Evolutionary conservation across 2,888 invertebrate species (phyloP).

Genomic region (Scaptomyza parva): DNA sequence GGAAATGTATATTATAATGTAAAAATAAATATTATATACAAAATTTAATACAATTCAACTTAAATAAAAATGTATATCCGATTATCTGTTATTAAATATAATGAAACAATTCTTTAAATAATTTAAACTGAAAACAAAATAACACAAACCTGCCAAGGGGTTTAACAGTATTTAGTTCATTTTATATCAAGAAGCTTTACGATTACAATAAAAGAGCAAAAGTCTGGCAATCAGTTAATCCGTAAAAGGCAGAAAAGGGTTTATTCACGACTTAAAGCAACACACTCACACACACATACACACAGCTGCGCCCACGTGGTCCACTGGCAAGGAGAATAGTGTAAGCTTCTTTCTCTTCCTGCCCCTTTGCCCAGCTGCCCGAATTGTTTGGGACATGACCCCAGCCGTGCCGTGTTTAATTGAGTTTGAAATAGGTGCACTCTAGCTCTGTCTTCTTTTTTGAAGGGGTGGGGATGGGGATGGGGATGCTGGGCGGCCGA

Average conservation of each 20-base stretch:
- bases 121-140: background rate
- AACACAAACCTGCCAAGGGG: too few species aligned
- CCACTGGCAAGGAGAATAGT: constrained; percentile 30
- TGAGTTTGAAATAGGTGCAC: constrained; percentile 81
- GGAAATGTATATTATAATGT: too few species aligned
- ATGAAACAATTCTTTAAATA: background rate
- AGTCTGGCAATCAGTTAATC: constrained; percentile 47
- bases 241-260: constrained; percentile 35
- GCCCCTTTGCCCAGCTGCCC: background rate
- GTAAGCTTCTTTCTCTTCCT: background rate
- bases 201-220: constrained; percentile 31
- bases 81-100: background rate
- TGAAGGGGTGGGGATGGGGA: too few species aligned
- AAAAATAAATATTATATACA: too few species aligned
- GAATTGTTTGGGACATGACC: constrained; percentile 22
- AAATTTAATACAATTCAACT: background rate
- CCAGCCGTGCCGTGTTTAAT: constrained; percentile 68
- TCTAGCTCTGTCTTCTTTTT: constrained; percentile 41
- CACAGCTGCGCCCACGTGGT: constrained; percentile 55
- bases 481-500: constrained; percentile 10
- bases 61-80: background rate
- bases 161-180: background rate
- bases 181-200: background rate
- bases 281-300: constrained; percentile 16
- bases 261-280: constrained; percentile 12